Percentiles rank a stretch among this genome's conserved stretches.
Evolutionary conservation across 1,140 invertebrate genomes (phyloP).

Genomic region (Bemisia tabaci): DNA sequence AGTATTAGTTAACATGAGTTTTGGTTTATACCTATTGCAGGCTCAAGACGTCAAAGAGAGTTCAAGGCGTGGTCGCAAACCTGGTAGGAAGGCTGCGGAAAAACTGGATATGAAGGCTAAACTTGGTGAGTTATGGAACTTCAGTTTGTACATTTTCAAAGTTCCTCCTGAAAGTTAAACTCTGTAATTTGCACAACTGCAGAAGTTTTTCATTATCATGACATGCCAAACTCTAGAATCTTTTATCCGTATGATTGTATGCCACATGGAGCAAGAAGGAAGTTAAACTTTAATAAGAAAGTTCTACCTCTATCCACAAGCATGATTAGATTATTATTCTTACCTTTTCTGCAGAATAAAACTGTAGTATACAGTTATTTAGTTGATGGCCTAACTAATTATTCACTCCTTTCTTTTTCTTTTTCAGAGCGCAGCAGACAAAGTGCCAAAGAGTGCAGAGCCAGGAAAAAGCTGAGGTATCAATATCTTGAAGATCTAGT

Average conservation of each 20-base stretch:
- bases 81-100: constrained; percentile 69
- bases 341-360: too few species aligned
- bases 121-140: constrained; percentile 47
- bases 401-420: constrained; percentile 13
- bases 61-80: constrained; percentile 74
- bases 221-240: too few species aligned
- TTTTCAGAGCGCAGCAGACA: constrained; percentile 82
- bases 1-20: too few species aligned
- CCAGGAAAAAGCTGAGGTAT: constrained; percentile 90
- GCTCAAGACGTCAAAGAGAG: constrained; percentile 50
- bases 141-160: constrained; percentile 7
- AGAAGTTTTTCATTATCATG: constrained; percentile 5
- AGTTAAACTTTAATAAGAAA: too few species aligned
- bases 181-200: neutral
- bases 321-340: too few species aligned
- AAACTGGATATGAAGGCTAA: constrained; percentile 91
- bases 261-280: too few species aligned
- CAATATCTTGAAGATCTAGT: constrained; percentile 96
- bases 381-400: too few species aligned
- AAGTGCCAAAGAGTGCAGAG: constrained; percentile 91
- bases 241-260: too few species aligned
- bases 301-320: too few species aligned
- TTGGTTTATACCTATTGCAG: too few species aligned
- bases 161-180: neutral
- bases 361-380: too few species aligned